Percentiles rank a stretch among this genome's conserved stretches.
These are phyloP conservation scores for Leucophenga maculata DNA, from an alignment of 2,888 invertebrate species.

Conservation along the genomic window DNA sequence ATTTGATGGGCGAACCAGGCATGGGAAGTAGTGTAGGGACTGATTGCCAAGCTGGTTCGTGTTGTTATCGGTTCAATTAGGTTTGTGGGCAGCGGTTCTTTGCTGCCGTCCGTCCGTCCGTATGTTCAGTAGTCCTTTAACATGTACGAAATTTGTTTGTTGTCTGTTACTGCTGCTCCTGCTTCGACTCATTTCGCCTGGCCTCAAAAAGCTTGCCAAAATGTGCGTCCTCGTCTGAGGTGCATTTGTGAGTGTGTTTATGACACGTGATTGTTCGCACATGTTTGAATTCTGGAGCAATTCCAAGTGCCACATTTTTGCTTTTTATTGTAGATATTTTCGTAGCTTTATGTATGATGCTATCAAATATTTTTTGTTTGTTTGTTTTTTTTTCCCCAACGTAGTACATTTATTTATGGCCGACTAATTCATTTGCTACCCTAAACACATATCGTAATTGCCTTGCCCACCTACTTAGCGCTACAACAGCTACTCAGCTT, in stretches of 20 bases:
- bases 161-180: conserved; percentile 1
- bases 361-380: not conserved
- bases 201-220: too few species aligned
- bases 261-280: conserved; percentile 9
- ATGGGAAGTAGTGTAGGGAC: too few species aligned
- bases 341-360: not conserved
- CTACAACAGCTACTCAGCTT: too few species aligned
- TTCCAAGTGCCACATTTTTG: conserved; percentile 64
- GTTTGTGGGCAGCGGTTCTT: conserved; percentile 30
- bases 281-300: conserved; percentile 34
- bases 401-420: not conserved
- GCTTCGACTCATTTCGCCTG: not conserved
- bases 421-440: not conserved
- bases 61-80: conserved; percentile 46
- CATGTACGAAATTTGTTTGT: conserved; percentile 36
- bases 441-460: too few species aligned
- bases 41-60: too few species aligned
- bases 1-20: too few species aligned
- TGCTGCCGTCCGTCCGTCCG: not conserved
- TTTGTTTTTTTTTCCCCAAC: too few species aligned
- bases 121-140: not conserved
- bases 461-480: too few species aligned
- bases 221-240: conserved; percentile 21
- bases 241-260: conserved; percentile 26
- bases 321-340: not conserved